Evolutionary conservation across 2,888 invertebrate species (phyloP), one percentile per base, ranked within the genome.

Genomic region (Caenorhabditis plicata): DNA sequence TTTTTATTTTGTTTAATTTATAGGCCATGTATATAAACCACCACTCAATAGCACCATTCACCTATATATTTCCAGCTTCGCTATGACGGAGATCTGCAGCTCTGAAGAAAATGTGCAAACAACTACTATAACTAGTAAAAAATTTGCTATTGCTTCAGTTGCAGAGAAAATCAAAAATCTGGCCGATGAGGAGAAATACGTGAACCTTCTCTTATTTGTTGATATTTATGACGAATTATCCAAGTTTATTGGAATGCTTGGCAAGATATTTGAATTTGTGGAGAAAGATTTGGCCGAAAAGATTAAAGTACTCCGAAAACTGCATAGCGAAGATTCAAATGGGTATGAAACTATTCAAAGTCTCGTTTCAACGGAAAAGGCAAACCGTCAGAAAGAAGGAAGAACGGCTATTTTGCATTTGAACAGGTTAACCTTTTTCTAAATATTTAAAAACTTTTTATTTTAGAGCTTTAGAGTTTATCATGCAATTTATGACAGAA

Each of bases 251-350:
- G 41, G 46, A 38, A 57, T 57, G 50, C 61, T 68, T 33, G 68
- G 68, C n/a, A 61, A 51, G 26, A 68, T 68, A 13, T 68, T 68
- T 45, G 57, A 64, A n/a, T 68, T 68, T 26, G 68, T 68, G 4
- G 58, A 64, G 31, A 51, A 54, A 13, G 68, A 68, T 31, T 55
- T 68, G 11, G 45, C 43, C 3, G 61, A 54, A 23, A 68, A 68
- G 27, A 61, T 57, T n/a, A 38, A 43, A 13, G 25, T 45, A 9
- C 43, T 67, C 20, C 42, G 35, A 4, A 36, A 57, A 33, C 43
- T 67, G 13, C 56, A 50, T 32, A 9, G 49, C 15, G 20, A 41
- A 8, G 39, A 67, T 44, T 50, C 62, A 9, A 48, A 49, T 7
- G 44, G 31, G 4, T 67, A 60, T 17, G 36, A 47, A 29, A 50